These are phyloP conservation scores for Xestoiulus laeticollis DNA, from an alignment of 2,888 invertebrate genomes.

Conservation along the genomic window DNA sequence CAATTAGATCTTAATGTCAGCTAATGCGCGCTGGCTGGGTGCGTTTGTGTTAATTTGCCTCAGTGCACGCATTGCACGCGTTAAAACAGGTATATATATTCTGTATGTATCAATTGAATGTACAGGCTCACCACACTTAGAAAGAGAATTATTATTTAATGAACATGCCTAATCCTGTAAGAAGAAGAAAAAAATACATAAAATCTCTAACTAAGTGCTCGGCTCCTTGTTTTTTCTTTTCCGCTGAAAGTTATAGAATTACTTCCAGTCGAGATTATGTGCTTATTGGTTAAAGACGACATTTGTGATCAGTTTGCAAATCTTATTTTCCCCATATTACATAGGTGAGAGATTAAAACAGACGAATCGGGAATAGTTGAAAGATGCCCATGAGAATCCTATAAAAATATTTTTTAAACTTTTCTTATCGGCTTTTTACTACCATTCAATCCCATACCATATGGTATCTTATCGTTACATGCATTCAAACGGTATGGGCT, in stretches of 20 bases:
- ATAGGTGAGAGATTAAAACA: background rate
- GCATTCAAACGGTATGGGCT: no score
- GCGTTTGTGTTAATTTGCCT: background rate
- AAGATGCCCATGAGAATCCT: no score
- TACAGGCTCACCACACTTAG: slow-evolving; percentile 1
- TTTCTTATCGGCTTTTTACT: no score
- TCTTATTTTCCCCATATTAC: background rate
- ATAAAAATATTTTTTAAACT: no score
- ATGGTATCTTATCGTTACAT: no score
- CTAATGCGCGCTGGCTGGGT: background rate
- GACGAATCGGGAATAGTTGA: no score
- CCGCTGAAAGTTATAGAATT: background rate
- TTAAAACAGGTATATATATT: slow-evolving; percentile 5
- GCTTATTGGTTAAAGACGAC: background rate
- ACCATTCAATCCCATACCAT: no score
- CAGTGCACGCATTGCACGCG: background rate
- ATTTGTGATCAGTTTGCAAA: background rate
- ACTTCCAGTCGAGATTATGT: background rate
- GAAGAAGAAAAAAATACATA: background rate
- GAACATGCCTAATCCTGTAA: slow-evolving; percentile 1
- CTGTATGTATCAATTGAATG: slow-evolving; percentile 9
- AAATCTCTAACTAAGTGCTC: background rate
- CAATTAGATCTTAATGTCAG: background rate
- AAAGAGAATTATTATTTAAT: slow-evolving; percentile 1
- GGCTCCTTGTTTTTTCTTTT: background rate